Base-by-base conservation (phyloP, 2,888 invertebrate genomes). In the Archips crataeganus region DNA sequence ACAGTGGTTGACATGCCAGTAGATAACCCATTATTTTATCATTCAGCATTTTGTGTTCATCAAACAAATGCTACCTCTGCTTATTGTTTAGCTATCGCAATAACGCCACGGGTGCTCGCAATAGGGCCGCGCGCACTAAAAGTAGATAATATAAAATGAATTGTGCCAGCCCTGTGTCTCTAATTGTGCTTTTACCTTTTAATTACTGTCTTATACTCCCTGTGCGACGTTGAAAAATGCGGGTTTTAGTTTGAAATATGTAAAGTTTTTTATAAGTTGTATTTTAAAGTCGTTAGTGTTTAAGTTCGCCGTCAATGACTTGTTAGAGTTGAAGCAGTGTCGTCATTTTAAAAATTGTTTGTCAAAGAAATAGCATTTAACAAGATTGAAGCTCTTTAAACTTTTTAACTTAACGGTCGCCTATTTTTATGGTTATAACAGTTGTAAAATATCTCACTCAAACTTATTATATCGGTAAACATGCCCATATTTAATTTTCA, bases 111-210 rank as follows among this genome's bases (percentile, higher is more conserved):
- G 70, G 70, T 74, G 74, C 65, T 64, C 11, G 39, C 23, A 74
- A 74, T 65, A 74, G 74, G 69, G 51, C 63, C 57, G 39, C 10
- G 59, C 70, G 74, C 61, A 70, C 69, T 74, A 74, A 74, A 64
- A 61, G 69, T 34, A 70, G 74, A 74, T 70, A 74, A 69, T 74
- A 61, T 74, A 74, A 70, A 73, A 74, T 74, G 70, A 74, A 74
- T 74, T 74, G 69, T 65, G 70, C 60, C 69, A 42, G 74, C 63
- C 72, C 63, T 60, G 63, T 42, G 64, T 64, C 42, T 70, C 74
- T 74, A 74, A 74, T 74, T 74, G 51, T 70, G 65, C 64, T 36
- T 39, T 59, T 61, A 74, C 65, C 69, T 70, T 70, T 73, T 61
- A 74, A 74, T 74, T 74, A 60, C 59, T 65, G n/a, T 64, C 64